These are phyloP conservation scores for Aleadryas rufinucha DNA, from an alignment of 2,113 vertebrate genomes.

Conservation along the genomic window DNA sequence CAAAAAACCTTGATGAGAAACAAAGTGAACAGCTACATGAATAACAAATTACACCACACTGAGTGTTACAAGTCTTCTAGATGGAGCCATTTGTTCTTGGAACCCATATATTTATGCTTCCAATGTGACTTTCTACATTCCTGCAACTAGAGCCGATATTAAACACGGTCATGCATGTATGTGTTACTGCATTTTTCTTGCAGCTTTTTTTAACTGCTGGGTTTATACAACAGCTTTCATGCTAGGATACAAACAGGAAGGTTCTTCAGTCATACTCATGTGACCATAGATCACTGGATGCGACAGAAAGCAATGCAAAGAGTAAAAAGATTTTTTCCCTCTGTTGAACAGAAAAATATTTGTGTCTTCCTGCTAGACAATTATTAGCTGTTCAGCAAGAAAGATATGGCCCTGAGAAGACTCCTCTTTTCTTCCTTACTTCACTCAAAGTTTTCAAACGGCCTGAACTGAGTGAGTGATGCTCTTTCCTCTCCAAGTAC, in stretches of 20 bases:
- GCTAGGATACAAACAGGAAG: neutral
- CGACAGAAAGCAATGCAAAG: neutral
- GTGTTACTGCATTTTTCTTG: neutral
- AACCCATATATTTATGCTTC: slow-evolving; percentile 13
- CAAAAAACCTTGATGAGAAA: slow-evolving; percentile 62
- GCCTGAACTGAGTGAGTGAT: neutral
- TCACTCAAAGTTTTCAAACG: neutral
- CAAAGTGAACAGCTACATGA: slow-evolving; percentile 55
- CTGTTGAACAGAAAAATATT: neutral
- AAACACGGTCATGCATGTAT: neutral
- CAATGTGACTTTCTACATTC: slow-evolving; percentile 19
- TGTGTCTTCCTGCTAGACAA: neutral
- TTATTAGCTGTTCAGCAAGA: neutral
- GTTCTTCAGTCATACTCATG: neutral
- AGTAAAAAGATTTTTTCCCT: neutral
- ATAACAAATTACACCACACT: slow-evolving; percentile 43
- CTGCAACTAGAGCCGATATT: neutral
- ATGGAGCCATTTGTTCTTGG: slow-evolving; percentile 11
- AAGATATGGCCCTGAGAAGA: neutral
- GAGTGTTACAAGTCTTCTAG: slow-evolving; percentile 27
- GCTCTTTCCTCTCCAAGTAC: neutral
- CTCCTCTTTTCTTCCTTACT: neutral
- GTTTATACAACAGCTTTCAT: neutral
- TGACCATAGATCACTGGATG: neutral
- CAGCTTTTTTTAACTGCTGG: neutral